These are phyloP conservation scores for Chrysocyon brachyurus DNA, from an alignment of 2,797 vertebrate species.

Conservation along the genomic window DNA sequence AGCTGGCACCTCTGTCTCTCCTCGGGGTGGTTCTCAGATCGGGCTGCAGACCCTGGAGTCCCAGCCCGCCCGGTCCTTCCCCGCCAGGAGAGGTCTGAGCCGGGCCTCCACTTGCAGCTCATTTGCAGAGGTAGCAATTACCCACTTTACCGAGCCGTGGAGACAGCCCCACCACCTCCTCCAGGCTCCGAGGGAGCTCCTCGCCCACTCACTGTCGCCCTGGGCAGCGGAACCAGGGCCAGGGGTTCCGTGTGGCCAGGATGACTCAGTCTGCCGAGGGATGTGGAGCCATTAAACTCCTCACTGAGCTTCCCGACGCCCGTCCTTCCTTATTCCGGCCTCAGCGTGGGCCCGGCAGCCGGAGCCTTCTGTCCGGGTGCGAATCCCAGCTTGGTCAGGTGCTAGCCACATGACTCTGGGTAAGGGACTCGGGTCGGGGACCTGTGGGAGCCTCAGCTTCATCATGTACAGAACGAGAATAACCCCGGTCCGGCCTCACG, in stretches of 20 bases:
- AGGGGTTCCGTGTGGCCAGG: not conserved
- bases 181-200: not conserved
- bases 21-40: not conserved
- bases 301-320: not conserved
- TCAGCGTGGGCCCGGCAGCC: fast-evolving
- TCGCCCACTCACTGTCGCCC: not conserved
- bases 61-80: not conserved
- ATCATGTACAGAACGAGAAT: not conserved
- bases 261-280: slow-evolving; percentile 16
- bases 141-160: not conserved
- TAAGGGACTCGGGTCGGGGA: not conserved
- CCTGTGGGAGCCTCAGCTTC: not conserved
- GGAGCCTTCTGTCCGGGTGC: not conserved
- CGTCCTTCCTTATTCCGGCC: not conserved
- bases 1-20: not conserved
- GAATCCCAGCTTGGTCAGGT: not conserved
- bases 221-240: not conserved
- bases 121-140: slow-evolving; percentile 71
- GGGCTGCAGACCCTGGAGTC: not conserved
- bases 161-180: not conserved
- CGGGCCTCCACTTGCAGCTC: not conserved
- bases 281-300: not conserved
- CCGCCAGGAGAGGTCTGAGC: not conserved
- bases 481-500: not conserved
- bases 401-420: not conserved